These are phyloP conservation scores for Dynastes maya DNA, from an alignment of 2,888 invertebrate species.

Conservation along the genomic window DNA sequence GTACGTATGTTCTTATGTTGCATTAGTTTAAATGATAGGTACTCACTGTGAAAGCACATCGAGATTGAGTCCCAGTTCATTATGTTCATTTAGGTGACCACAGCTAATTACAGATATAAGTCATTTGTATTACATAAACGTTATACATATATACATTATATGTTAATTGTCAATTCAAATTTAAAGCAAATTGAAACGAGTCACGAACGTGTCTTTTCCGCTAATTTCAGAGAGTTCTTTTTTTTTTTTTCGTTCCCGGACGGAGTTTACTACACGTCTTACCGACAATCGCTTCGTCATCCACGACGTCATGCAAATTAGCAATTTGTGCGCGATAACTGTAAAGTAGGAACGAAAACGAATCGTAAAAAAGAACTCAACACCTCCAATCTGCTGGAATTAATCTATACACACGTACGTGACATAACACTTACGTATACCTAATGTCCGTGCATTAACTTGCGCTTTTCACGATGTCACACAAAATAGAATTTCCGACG, in stretches of 20 bases:
- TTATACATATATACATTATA: too few species aligned
- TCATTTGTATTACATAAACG: too few species aligned
- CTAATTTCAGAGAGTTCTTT: constrained; percentile 35
- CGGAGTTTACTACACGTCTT: constrained; percentile 6
- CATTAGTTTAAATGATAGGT: too few species aligned
- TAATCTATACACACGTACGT: constrained; percentile 53
- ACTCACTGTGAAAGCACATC: too few species aligned
- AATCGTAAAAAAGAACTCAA: constrained; percentile 50
- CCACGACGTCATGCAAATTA: constrained; percentile 59
- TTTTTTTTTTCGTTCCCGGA: constrained; percentile 6
- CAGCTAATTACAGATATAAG: too few species aligned
- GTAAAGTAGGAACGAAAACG: constrained; percentile 49
- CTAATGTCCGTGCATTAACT: constrained; percentile 44
- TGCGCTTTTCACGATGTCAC: constrained; percentile 47
- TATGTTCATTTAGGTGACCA: too few species aligned
- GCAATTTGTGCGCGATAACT: constrained; percentile 57
- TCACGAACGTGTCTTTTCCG: constrained; percentile 38
- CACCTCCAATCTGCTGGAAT: constrained; percentile 56
- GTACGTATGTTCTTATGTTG: too few species aligned
- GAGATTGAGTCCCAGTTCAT: too few species aligned
- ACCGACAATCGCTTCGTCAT: constrained; percentile 42
- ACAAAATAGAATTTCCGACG: constrained; percentile 50
- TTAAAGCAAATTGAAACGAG: constrained; percentile 36
- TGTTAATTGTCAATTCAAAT: constrained; percentile 24
- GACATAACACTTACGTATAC: constrained; percentile 31